Base-by-base conservation (phyloP, 2,888 invertebrate genomes). In the Melanotus villosus region DNA sequence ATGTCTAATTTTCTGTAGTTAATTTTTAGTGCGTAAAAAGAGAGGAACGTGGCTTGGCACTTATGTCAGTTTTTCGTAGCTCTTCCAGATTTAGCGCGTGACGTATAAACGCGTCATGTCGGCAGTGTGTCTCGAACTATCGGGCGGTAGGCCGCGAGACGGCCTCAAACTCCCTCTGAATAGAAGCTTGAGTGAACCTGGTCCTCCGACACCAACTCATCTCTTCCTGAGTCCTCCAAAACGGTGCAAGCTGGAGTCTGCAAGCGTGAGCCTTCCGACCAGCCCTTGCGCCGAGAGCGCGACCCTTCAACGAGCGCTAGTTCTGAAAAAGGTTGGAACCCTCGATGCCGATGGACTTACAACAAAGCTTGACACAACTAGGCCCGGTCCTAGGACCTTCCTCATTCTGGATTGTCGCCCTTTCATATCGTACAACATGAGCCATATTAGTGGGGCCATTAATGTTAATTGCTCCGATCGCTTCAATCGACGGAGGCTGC, bases 391-490 rank as follows among this genome's bases (percentile, higher is more conserved):
- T 14, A 79, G 77, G 73, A 74, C 76, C 56, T 86, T 86, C 76
- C 84, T 91, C 12, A 81, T 91, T 5, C 81, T 92, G 58, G 92
- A 92, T 80, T 90, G 91, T 80, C 87, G 92, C 47, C 89, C 92
- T 1, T 92, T 92, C 82, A 88, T 92, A 73, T 88, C 90, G 66
- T 92, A 89, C 85, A 92, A 92, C 81, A 86, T 89, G 73, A 89
- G 89, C 80, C 92, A 92, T 83, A 89, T 92, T 72, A 85, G 87
- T 65, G 91, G 91, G 36, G 89, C 91, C 19, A 88, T 91, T 78
- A 92, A 92, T 83, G 88, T 92, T 71, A 91, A 91, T 82, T 92
- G 92, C 80, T 88, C 90, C 32, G 92, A 92, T 81, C 86, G 91
- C 50, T 90, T 91, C 81, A 91, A 90, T 80, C 86, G 91, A 67